Conservation (phyloP, 2,888 invertebrate genomes). For the Embidobia sp. region DNA sequence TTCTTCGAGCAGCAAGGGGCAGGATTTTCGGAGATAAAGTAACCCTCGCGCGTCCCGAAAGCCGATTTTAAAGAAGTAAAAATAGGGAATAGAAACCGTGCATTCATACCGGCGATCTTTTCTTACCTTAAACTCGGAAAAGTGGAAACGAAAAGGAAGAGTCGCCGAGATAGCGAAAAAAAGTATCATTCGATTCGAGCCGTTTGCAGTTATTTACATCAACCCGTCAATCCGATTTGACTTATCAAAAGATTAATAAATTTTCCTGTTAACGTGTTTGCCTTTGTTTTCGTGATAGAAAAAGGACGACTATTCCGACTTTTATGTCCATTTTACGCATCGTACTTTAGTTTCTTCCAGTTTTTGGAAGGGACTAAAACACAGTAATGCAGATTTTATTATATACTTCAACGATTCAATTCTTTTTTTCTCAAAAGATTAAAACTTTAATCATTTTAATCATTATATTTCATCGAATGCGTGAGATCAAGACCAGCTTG, state of each 20-base stretch:
- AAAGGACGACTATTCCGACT: too few species aligned
- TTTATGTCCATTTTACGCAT: too few species aligned
- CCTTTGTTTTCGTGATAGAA: not conserved
- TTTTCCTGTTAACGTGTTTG: not conserved
- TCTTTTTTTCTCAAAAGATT: too few species aligned
- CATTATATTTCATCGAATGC: too few species aligned
- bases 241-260: constrained; percentile 35
- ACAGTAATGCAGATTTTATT: too few species aligned
- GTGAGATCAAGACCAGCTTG: too few species aligned
- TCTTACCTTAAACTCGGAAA: constrained; percentile 56
- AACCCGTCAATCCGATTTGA: constrained; percentile 26
- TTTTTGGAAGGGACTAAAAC: too few species aligned
- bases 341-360: too few species aligned
- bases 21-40: constrained; percentile 63
- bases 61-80: constrained; percentile 62
- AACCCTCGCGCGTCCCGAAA: constrained; percentile 61
- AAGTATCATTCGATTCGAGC: constrained; percentile 42
- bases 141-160: constrained; percentile 58
- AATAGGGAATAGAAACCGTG: constrained; percentile 58
- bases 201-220: constrained; percentile 46
- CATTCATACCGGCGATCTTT: constrained; percentile 55
- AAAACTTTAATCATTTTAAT: too few species aligned
- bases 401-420: too few species aligned
- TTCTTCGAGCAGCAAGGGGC: constrained; percentile 49
- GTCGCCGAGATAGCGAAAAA: constrained; percentile 36